Evolutionary conservation across 2,888 invertebrate species (phyloP), one percentile per base, ranked within the genome.

Genomic region (Anarsia innoxiella): DNA sequence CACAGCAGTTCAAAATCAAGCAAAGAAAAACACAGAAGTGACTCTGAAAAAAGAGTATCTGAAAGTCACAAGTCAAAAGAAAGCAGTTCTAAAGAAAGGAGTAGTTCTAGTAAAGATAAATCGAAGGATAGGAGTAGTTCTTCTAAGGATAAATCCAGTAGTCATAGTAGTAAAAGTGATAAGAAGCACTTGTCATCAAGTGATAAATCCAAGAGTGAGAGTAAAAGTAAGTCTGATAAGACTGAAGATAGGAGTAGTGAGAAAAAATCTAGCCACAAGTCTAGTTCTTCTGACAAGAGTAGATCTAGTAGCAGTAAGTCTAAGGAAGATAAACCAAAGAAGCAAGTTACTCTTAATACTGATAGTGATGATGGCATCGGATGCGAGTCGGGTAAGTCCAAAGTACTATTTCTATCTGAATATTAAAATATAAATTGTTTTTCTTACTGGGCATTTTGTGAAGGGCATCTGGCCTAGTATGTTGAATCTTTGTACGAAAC

Each of bases 311-410:
- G 53, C 44, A 65, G 59, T 61, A 74, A 70, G 56, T 59, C 65
- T 37, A 75, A 74, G 51, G 83, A 78, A 49, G 69, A 71, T 41
- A 60, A 65, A 72, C 79, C 80, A 76, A 82, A 82, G 77, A 80
- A 75, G 65, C 80, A 66, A 59, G 48, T 55, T 37, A 63, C 66
- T 46, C 49, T 53, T 37, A 66, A 42, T 40, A 42, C 45, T 36
- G 46, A 49, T 42, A 55, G 54, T 42, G 88, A 88, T 37, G 88
- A 88, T 55, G 89, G 90, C 33, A 92, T 93, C 42, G 91, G 91
- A 63, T 89, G 89, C 53, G 88, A 87, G 37, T 91, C 90, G 72
- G 89, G 89, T 88, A 69, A 19, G 8, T 19, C n/a, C n/a, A n/a
- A n/a, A n/a, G n/a, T n/a, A n/a, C n/a, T n/a, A n/a, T n/a, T n/a